phyloP scores from a whole-genome alignment of 2,888 invertebrate genomes.

The Eulithis prunata region DNA sequence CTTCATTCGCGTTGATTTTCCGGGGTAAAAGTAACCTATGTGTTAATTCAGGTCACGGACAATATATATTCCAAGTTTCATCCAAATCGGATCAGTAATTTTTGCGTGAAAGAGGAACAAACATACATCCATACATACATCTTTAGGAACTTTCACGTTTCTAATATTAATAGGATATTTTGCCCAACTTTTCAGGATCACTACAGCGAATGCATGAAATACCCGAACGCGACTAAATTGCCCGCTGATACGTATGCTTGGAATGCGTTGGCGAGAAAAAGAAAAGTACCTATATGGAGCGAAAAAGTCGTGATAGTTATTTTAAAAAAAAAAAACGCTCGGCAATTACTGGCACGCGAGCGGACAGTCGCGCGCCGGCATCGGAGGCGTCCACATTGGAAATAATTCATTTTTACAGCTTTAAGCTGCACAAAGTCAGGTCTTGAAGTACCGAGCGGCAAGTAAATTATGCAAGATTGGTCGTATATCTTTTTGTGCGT shows the following conservation, averaged over 20 bases:
- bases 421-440: conserved; percentile 27
- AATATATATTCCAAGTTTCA: too few relatives aligned
- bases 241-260: conserved; percentile 70
- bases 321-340: conserved; percentile 79
- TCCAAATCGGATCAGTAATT: too few relatives aligned
- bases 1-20: too few relatives aligned
- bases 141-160: too few relatives aligned
- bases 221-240: conserved; percentile 72
- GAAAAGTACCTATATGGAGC: conserved; percentile 73
- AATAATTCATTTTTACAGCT: conserved; percentile 43
- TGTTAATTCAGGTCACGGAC: too few relatives aligned
- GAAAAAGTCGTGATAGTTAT: conserved; percentile 84
- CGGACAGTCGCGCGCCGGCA: conserved; percentile 76
- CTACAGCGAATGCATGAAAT: conserved; percentile 69
- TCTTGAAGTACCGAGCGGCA: conserved; percentile 23
- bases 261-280: conserved; percentile 69
- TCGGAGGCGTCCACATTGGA: conserved; percentile 62
- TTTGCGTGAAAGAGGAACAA: too few relatives aligned
- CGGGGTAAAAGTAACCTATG: too few relatives aligned
- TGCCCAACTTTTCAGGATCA: conserved; percentile 24
- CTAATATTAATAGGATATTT: background rate
- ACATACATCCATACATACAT: too few relatives aligned
- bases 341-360: conserved; percentile 83
- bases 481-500: conserved; percentile 26
- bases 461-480: conserved; percentile 29